Evolutionary conservation across 2,113 vertebrate species (phyloP), one percentile per base, ranked within the genome.

Genomic region (Cebidichthys violaceus): DNA sequence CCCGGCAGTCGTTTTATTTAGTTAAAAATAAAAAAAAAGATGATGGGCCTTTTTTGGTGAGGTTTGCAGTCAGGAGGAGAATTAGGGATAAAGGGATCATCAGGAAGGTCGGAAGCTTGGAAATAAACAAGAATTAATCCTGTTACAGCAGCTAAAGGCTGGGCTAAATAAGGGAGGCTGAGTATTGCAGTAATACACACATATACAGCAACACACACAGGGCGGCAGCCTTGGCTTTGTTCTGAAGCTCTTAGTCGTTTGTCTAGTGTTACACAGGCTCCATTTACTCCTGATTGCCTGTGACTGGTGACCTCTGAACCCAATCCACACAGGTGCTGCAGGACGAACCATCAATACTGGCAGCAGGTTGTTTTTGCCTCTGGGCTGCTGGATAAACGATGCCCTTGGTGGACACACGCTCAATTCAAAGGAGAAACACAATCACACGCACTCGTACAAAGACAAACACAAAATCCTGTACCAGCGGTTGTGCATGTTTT

Each of bases 241-340:
- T 93, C 89, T 91, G 77, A 67, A 88, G 88, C 88, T 91, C 90
- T 92, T 89, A 88, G 90, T 85, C 85, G 72, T 94, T 93, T 94
- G 92, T 94, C 92, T 94, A 61, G 83, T 87, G 89, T 89, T 89
- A 88, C 90, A 91, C 92, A 87, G 90, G 90, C 90, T 94, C 93
- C 93, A 95, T 95, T 94, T 95, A 94, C 93, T 94, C 91, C 88
- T 90, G 92, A 95, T 91, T 94, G 90, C 90, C 88, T 92, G 93
- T 84, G 91, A 93, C 93, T 91, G 85, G 47, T 91, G 93, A 94
- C 93, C 94, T 92, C 68, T 92, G 91, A 93, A 88, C 94, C 90
- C 93, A 94, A 94, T 95, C 92, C 93, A 87, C 94, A 93, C 90
- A 90, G 92, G 91, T 92, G 75, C 91, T 86, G 79, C 84, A 82